These are phyloP conservation scores for Sebastes trivittatus DNA, from an alignment of 2,797 vertebrate species.

Conservation along the genomic window DNA sequence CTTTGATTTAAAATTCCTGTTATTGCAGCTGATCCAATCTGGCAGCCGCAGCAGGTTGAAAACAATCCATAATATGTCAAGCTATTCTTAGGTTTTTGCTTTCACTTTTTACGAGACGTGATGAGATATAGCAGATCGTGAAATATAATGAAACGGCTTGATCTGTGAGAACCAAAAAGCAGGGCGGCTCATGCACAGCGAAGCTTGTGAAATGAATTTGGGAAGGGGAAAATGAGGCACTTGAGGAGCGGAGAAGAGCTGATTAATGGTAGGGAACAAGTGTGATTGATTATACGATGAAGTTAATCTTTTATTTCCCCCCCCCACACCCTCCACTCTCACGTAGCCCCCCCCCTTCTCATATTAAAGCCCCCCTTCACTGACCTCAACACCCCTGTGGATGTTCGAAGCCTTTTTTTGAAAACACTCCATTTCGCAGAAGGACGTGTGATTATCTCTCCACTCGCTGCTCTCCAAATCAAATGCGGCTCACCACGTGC, in stretches of 20 bases:
- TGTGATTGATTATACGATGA: slow-evolving; percentile 64
- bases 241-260: slow-evolving; percentile 57
- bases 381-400: slow-evolving; percentile 47
- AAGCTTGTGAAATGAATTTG: slow-evolving; percentile 48
- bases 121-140: slow-evolving; percentile 56
- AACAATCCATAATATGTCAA: slow-evolving; percentile 49
- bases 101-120: slow-evolving; percentile 41
- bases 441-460: slow-evolving; percentile 56
- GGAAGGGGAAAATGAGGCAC: slow-evolving; percentile 42
- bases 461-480: slow-evolving; percentile 41
- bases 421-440: slow-evolving; percentile 40
- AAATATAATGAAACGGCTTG: slow-evolving; percentile 53
- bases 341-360: not conserved
- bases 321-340: not conserved
- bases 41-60: slow-evolving; percentile 16
- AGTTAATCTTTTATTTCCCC: slow-evolving; percentile 66
- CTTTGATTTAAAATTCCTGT: slow-evolving; percentile 47
- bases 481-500: slow-evolving; percentile 24
- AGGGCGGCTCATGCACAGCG: slow-evolving; percentile 31
- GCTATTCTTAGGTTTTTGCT: slow-evolving; percentile 49
- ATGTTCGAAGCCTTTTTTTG: slow-evolving; percentile 14
- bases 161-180: slow-evolving; percentile 38
- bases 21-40: slow-evolving; percentile 28
- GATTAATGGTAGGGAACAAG: slow-evolving; percentile 69
- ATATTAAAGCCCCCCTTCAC: slow-evolving; percentile 22